phyloP scores from a whole-genome alignment of 1,140 invertebrate species.

The Drosophila novamexicana region DNA sequence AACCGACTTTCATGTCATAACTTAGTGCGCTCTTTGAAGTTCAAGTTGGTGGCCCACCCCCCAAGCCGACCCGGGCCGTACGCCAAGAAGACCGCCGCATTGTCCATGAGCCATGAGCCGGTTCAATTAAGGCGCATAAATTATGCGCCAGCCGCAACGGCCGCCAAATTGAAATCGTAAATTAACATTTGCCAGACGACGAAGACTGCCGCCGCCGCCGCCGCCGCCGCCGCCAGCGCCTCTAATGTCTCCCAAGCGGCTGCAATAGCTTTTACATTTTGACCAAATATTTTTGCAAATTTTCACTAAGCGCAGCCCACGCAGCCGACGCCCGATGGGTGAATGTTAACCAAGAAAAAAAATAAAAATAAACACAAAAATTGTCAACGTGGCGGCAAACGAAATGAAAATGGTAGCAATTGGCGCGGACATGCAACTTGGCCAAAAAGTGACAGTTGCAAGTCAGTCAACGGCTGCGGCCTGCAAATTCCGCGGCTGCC shows the following conservation, averaged over 20 bases:
- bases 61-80: background rate
- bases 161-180: constrained; percentile 83
- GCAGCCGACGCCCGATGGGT: constrained; percentile 71
- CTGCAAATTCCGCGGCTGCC: constrained; percentile 24
- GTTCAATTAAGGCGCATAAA: constrained; percentile 82
- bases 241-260: constrained; percentile 2
- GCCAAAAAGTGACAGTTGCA: constrained; percentile 75
- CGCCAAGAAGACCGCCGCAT: constrained; percentile 16
- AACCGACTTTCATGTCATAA: constrained; percentile 83
- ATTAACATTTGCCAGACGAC: constrained; percentile 79
- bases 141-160: constrained; percentile 65
- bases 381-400: constrained; percentile 70
- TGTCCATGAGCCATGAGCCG: constrained; percentile 50
- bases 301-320: constrained; percentile 79
- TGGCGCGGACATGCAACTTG: constrained; percentile 73
- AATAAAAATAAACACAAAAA: constrained; percentile 34
- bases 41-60: constrained; percentile 58
- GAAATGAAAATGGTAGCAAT: constrained; percentile 83
- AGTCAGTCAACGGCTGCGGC: constrained; percentile 61
- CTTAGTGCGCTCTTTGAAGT: constrained; percentile 74
- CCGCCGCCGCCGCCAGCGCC: background rate
- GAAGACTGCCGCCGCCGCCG: constrained; percentile 1
- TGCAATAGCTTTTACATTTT: constrained; percentile 81
- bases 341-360: constrained; percentile 48
- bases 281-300: constrained; percentile 83